Base-by-base conservation (phyloP, 1,140 invertebrate genomes). In the Philotrypesis tridentata region DNA sequence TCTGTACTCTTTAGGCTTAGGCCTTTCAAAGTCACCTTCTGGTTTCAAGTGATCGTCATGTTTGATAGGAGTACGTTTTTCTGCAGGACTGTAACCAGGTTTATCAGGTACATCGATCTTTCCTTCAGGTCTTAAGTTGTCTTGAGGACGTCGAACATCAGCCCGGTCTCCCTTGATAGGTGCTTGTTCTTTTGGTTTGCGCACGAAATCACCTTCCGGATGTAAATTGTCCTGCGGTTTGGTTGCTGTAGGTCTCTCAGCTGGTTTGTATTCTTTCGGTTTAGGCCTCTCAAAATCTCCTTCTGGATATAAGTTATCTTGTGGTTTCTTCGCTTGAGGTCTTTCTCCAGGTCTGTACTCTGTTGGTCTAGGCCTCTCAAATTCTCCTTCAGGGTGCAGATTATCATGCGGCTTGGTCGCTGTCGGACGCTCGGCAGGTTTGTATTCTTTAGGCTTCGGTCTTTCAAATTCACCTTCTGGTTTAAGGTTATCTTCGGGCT, bases 191-290 rank as follows among this genome's bases (percentile, higher is more conserved):
- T 23, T 88, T 37, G 89, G 84, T 78, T 23, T 23, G 82, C 78
- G 93, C 2, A 89, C 84, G 76, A 93, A 94, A 12, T 94, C 92
- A 27, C 95, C 95, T 90, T 94, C 94, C 79, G 92, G 92, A 84
- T 87, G 87, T 94, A 85, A 88, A 86, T 95, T 95, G 88, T 96
- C 94, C 85, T 93, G 90, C 1, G 91, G 94, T 84, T 92, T 93
- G 4, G 92, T 91, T 40, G 94, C 92, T 82, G 90, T 91, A 77
- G 92, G 91, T 85, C 93, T 89, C 86, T 94, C 94, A 27, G 93
- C 92, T 74, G 88, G 90, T 76, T 86, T 84, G 70, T 78, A 90
- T 83, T 88, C 90, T 8, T 89, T 89, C 0, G 90, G 88, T 68
- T 90, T 88, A 85, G 83, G 31, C 91, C 43, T 86, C 67, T 91